phyloP scores from a whole-genome alignment of 2,888 invertebrate species.

The Eulithis prunata region DNA sequence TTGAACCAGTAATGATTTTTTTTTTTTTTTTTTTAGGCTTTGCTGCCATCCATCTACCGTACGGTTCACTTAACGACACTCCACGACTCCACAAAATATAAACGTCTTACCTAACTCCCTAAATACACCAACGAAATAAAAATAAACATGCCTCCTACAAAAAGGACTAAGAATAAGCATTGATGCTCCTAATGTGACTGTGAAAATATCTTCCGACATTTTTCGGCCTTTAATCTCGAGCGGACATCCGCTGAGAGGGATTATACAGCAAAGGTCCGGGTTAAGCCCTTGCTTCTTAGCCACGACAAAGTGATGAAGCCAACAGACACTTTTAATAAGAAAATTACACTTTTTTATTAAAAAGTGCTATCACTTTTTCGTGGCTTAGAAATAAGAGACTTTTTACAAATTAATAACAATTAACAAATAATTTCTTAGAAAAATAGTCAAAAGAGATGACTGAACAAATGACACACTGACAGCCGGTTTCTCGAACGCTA shows the following conservation, averaged over 20 bases:
- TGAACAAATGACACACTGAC: too few species aligned
- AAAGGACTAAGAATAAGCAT: conserved; percentile 33
- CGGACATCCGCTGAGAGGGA: conserved; percentile 42
- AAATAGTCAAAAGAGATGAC: too few species aligned
- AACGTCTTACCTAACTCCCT: conserved; percentile 3
- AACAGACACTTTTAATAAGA: too few species aligned
- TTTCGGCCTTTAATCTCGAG: conserved; percentile 43
- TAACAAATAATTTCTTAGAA: too few species aligned
- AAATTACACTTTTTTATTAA: too few species aligned
- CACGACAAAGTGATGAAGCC: conserved; percentile 5
- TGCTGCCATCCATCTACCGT: too few species aligned
- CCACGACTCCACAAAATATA: conserved; percentile 7
- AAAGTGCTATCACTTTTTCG: too few species aligned
- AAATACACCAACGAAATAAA: conserved; percentile 21
- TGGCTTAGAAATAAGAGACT: too few species aligned
- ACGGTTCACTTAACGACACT: background rate
- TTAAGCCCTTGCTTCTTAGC: conserved; percentile 15
- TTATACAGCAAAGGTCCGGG: conserved; percentile 39
- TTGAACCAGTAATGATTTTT: too few species aligned
- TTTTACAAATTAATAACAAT: too few species aligned
- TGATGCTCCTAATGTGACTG: conserved; percentile 38
- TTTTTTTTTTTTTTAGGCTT: too few species aligned
- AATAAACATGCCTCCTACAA: conserved; percentile 32
- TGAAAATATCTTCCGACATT: conserved; percentile 44
- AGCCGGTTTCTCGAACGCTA: too few species aligned